Conservation (phyloP, 2,797 vertebrate genomes). For the Amblyraja radiata region DNA sequence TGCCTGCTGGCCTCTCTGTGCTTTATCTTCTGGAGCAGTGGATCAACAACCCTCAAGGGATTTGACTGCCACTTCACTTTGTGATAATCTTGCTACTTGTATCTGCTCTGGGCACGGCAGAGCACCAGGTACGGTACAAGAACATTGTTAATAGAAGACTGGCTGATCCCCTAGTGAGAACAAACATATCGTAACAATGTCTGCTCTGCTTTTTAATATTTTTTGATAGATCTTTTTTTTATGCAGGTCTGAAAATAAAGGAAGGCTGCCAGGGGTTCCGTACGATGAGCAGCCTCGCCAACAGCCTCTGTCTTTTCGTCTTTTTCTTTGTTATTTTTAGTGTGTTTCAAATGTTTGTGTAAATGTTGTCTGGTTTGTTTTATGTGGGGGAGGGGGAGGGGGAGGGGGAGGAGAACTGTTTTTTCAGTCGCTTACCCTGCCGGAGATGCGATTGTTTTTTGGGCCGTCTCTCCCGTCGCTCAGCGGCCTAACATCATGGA, state of each 20-base stretch:
- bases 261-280: background rate
- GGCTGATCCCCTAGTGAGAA: background rate
- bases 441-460: too few species aligned
- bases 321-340: too few species aligned
- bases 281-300: too few species aligned
- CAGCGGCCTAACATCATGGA: too few species aligned
- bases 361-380: too few species aligned
- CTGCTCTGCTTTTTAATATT: background rate
- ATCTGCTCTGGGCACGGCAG: background rate
- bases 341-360: too few species aligned
- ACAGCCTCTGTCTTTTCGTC: too few species aligned
- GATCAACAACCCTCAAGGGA: background rate
- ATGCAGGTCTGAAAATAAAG: background rate
- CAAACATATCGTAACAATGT: background rate
- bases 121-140: background rate
- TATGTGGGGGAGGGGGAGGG: too few species aligned
- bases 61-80: background rate
- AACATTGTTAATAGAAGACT: background rate
- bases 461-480: too few species aligned
- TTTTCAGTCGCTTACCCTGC: too few species aligned
- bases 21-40: background rate
- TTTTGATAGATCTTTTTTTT: background rate
- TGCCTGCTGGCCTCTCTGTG: background rate
- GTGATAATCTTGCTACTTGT: background rate
- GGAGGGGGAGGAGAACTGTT: too few species aligned